Conservation (phyloP, 2,113 vertebrate genomes). For the Miniopterus natalensis region DNA sequence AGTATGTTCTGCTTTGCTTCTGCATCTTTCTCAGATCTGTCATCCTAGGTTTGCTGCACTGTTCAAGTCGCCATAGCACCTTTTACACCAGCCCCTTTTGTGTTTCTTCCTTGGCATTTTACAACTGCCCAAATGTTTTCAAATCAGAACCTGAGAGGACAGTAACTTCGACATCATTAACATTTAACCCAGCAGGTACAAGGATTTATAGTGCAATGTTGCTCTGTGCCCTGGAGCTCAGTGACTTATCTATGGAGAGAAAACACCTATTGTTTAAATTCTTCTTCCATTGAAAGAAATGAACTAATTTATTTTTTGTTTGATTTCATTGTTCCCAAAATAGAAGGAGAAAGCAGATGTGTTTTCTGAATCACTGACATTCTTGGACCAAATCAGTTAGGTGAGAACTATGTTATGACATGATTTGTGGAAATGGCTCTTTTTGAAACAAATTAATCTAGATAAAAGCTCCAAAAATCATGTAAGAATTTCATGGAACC, state of each 20-base stretch:
- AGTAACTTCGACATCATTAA: neutral
- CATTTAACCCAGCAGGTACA: neutral
- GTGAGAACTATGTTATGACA: slow-evolving; percentile 49
- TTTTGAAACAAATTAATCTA: slow-evolving; percentile 50
- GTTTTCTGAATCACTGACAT: slow-evolving; percentile 69
- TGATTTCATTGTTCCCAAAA: slow-evolving; percentile 76
- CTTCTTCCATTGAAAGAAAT: slow-evolving; percentile 61
- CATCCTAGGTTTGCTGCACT: too few species aligned
- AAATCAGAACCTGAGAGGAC: neutral
- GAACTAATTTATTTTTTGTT: slow-evolving; percentile 65
- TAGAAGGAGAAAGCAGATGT: slow-evolving; percentile 72
- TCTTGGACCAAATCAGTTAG: slow-evolving; percentile 59
- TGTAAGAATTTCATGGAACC: neutral
- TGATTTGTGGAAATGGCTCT: slow-evolving; percentile 59
- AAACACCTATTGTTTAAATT: neutral
- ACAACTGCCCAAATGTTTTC: neutral
- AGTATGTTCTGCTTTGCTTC: neutral
- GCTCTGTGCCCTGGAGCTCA: neutral
- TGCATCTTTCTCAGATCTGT: neutral
- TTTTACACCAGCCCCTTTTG: neutral
- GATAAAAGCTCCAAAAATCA: neutral
- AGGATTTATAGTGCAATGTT: neutral
- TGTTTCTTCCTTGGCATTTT: neutral
- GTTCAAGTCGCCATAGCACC: neutral
- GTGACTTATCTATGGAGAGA: neutral